Evolutionary conservation across 1,140 invertebrate species (phyloP).

Genomic region (roundworm (Caenorhabditis elegans)): WBcel235 BX284604.4:10771001-10771500

Average conservation of each 20-base stretch:
- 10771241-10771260: constrained; percentile 27
- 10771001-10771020: constrained; percentile 13
- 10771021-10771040: background rate
- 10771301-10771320: constrained; percentile 19
- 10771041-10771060: constrained; percentile 8
- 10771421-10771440: constrained; percentile 41
- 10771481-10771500: constrained; percentile 41
- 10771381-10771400: background rate
- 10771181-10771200: constrained; percentile 30
- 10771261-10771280: background rate
- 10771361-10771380: background rate
- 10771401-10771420: constrained; percentile 42
- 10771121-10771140: background rate
- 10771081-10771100: background rate
- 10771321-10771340: constrained; percentile 17
- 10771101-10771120: background rate
- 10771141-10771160: background rate
- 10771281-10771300: constrained; percentile 24
- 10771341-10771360: constrained; percentile 14
- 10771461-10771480: constrained; percentile 44
- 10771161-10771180: constrained; percentile 46
- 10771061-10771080: constrained; percentile 29
- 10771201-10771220: background rate
- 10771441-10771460: constrained; percentile 38
- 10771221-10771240: constrained; percentile 32